Percentiles rank a stretch among this genome's conserved stretches.
phyloP scores from a whole-genome alignment of 2,888 invertebrate genomes.

The Phrixothrix hirtus region DNA sequence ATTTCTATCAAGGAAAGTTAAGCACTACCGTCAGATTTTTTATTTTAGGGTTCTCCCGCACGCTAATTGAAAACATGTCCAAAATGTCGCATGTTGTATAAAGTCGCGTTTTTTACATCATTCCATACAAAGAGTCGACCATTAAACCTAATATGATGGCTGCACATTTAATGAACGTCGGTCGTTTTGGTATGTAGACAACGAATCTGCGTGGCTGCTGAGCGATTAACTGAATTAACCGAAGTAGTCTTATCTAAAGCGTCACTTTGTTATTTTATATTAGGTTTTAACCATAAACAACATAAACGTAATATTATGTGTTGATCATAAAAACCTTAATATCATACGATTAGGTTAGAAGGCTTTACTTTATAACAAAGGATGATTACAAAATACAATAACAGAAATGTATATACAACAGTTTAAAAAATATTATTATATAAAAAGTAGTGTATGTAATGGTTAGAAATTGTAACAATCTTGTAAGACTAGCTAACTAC shows the following conservation, averaged over 20 bases:
- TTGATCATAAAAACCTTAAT: too few relatives aligned
- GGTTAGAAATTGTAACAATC: too few relatives aligned
- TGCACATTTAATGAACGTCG: conserved; percentile 2
- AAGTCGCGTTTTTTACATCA: not conserved
- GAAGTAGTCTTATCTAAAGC: conserved; percentile 15
- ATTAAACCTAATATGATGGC: conserved; percentile 3
- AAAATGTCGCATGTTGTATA: not conserved
- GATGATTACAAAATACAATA: too few relatives aligned
- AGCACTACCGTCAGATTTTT: not conserved
- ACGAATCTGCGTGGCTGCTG: conserved; percentile 18
- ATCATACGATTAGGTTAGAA: too few relatives aligned
- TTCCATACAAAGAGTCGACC: conserved; percentile 2
- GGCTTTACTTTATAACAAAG: too few relatives aligned
- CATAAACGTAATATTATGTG: too few relatives aligned
- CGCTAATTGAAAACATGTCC: not conserved
- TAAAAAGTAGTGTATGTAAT: too few relatives aligned
- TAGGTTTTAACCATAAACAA: too few relatives aligned
- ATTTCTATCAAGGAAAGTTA: too few relatives aligned
- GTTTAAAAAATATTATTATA: too few relatives aligned
- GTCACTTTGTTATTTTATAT: not conserved
- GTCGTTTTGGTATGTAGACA: conserved; percentile 15
- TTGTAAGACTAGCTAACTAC: not conserved
- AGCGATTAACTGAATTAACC: conserved; percentile 10
- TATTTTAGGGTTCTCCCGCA: not conserved
- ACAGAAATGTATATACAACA: too few relatives aligned